These are phyloP conservation scores for Papilio dardanus DNA, from an alignment of 1,140 invertebrate genomes.

Conservation along the genomic window DNA sequence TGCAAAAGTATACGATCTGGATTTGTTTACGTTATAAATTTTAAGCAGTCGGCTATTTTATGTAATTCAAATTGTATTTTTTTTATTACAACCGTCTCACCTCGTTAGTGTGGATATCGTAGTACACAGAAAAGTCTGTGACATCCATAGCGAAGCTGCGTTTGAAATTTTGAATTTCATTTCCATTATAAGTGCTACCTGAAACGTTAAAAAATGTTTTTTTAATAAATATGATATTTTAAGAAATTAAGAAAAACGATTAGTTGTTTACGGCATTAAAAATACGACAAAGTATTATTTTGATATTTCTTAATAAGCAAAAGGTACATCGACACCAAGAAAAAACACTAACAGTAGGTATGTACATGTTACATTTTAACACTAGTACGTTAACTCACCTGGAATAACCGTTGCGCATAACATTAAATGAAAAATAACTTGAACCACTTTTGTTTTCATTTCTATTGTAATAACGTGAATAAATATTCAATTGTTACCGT, in stretches of 20 bases:
- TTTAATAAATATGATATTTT: not conserved
- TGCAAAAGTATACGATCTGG: slow-evolving; percentile 47
- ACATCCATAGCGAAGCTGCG: slow-evolving; percentile 69
- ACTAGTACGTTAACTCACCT: slow-evolving; percentile 19
- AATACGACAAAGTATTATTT: too few species aligned
- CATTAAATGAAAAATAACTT: slow-evolving; percentile 50
- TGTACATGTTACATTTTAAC: not conserved
- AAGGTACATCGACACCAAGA: not conserved
- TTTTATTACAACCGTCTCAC: slow-evolving; percentile 50
- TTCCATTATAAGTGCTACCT: slow-evolving; percentile 14
- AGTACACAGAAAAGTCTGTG: slow-evolving; percentile 76
- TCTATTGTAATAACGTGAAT: slow-evolving; percentile 43
- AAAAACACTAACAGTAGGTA: not conserved
- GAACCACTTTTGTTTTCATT: slow-evolving; percentile 62
- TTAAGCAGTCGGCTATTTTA: not conserved
- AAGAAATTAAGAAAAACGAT: too few species aligned
- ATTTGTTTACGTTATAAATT: not conserved
- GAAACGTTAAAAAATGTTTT: not conserved
- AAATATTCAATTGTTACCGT: slow-evolving; percentile 53
- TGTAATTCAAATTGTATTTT: not conserved
- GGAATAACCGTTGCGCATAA: slow-evolving; percentile 39
- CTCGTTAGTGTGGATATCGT: slow-evolving; percentile 71
- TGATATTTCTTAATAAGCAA: too few species aligned
- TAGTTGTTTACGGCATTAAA: too few species aligned
- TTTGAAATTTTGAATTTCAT: slow-evolving; percentile 21